These are phyloP conservation scores for Chroicocephalus ridibundus DNA, from an alignment of 2,113 vertebrate genomes.

Conservation along the genomic window DNA sequence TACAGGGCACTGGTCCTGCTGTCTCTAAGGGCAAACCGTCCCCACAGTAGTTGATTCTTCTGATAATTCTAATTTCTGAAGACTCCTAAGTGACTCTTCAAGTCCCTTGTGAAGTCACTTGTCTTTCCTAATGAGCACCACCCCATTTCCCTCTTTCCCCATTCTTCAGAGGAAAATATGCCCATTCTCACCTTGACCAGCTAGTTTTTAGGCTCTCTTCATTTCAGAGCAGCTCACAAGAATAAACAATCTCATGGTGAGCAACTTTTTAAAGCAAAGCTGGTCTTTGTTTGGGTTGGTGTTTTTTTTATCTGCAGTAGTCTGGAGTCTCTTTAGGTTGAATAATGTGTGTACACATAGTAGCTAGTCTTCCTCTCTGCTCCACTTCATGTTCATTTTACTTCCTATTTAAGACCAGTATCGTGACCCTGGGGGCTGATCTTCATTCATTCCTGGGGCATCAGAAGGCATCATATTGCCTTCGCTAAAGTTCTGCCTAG, in stretches of 20 bases:
- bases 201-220: background rate
- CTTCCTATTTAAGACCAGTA: background rate
- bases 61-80: background rate
- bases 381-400: background rate
- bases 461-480: background rate
- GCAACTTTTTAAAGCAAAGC: background rate
- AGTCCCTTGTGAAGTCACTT: background rate
- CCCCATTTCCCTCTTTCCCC: background rate
- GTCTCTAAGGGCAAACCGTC: background rate
- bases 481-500: background rate
- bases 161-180: background rate
- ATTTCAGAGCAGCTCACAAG: background rate
- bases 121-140: background rate
- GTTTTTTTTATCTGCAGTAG: background rate
- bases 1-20: background rate
- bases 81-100: background rate
- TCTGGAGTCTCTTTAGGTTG: background rate
- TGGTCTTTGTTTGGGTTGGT: background rate
- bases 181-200: background rate
- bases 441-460: background rate
- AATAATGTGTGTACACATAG: background rate
- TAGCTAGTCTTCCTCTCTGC: background rate
- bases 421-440: background rate
- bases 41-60: background rate
- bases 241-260: background rate